Evolutionary conservation across 2,888 invertebrate genomes (phyloP), one percentile per base, ranked within the genome.

Genomic region (Ypsolopha sequella): DNA sequence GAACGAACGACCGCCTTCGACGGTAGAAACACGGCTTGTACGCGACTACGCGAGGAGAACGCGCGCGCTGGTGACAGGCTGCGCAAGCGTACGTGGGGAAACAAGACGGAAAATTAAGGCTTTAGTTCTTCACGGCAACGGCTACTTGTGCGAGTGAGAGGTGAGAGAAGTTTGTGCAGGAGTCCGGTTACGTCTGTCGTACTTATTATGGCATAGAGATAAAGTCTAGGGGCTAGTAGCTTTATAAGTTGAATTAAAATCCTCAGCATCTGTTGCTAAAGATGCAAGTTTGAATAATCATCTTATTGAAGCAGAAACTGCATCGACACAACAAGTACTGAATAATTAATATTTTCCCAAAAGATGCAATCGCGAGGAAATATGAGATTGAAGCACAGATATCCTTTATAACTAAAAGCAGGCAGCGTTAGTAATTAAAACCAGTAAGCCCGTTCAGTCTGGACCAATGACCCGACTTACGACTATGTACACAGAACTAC

Each of bases 171-270:
- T 79, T 76, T 73, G 64, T 68, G 75, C 76, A 75, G 80, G 81
- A 79, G 80, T 80, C 80, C 79, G 80, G 84, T 77, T 80, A 80
- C 72, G 71, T 75, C 68, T 77, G 71, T 72, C 64, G 58, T 60
- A 62, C 64, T 66, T 61, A 73, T 71, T 73, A 71, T 70, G 68
- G 76, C 69, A 62, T 66, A 73, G 52, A 48, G 69, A 76, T 72
- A 70, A 72, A 71, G 66, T 64, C 68, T 73, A 54, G 47, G 51
- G 48, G 54, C 47, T 64, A 66, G 67, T 72, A 76, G 75, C 73
- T 71, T 65, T 64, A 66, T 62, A 64, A 67, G 61, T 63, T 65
- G 62, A 63, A 66, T 49, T 65, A 61, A 60, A 61, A 51, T 57
- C 57, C 52, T 56, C 61, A 59, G 48, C 54, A 52, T 56, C 55